These are phyloP conservation scores for Polyommatus icarus DNA, from an alignment of 2,888 invertebrate species.

Conservation along the genomic window DNA sequence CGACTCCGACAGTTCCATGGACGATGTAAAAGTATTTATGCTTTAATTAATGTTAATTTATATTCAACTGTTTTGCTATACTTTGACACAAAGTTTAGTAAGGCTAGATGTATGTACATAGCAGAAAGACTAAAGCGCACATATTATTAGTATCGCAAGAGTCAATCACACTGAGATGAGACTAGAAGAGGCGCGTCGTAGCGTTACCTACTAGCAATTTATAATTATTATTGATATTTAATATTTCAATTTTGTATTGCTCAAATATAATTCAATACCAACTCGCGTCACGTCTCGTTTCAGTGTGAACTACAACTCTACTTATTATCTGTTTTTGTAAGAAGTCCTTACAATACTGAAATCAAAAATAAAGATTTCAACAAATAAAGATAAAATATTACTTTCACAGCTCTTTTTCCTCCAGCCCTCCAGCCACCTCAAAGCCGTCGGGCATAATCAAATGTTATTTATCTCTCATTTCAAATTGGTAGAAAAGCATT, in stretches of 20 bases:
- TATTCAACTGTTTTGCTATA: neutral
- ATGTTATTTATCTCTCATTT: too few species aligned
- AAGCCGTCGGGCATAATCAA: too few species aligned
- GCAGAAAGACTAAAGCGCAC: neutral
- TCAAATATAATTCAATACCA: neutral
- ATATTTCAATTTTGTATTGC: neutral
- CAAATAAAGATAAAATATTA: neutral
- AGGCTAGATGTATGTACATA: neutral
- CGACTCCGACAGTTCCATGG: neutral
- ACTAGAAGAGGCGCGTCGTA: neutral
- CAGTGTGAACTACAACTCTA: neutral
- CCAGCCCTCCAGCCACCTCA: neutral
- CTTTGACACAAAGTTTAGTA: neutral
- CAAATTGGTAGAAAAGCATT: too few species aligned
- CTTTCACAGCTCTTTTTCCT: neutral
- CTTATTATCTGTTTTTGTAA: neutral
- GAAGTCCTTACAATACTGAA: neutral
- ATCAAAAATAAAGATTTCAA: neutral
- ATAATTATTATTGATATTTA: neutral
- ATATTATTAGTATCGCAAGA: too few species aligned
- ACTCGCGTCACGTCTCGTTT: neutral
- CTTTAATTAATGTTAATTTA: neutral
- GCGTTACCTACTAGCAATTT: neutral
- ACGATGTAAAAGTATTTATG: neutral
- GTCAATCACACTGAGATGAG: too few species aligned